phyloP scores from a whole-genome alignment of 2,888 invertebrate species.

The Tetragonisca angustula region DNA sequence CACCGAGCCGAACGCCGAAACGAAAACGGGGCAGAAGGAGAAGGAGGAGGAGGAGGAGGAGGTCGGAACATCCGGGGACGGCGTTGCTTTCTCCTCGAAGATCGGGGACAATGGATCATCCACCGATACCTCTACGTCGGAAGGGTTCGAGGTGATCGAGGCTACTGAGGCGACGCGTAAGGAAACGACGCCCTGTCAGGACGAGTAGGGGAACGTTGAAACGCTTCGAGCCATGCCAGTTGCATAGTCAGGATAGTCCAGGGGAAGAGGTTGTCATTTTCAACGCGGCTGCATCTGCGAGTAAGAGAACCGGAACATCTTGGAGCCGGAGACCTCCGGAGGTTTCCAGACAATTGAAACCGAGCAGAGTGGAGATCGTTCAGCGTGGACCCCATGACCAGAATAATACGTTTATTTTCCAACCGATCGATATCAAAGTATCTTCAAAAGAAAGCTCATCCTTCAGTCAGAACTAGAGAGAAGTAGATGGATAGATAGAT shows the following conservation, averaged over 20 bases:
- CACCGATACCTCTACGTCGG: constrained; percentile 73
- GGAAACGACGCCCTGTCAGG: constrained; percentile 50
- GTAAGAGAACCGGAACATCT: neutral
- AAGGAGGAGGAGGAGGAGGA: too few relatives aligned
- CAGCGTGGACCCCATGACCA: neutral
- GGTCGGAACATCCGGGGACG: constrained; percentile 14
- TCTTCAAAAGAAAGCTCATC: neutral
- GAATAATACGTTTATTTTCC: constrained; percentile 8
- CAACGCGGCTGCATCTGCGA: constrained; percentile 32
- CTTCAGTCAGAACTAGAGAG: neutral
- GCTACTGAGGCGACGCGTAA: constrained; percentile 59
- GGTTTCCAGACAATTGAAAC: constrained; percentile 27
- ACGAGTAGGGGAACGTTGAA: constrained; percentile 43
- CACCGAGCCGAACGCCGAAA: neutral
- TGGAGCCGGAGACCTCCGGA: constrained; percentile 12
- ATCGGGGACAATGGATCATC: constrained; percentile 46
- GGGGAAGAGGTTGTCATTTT: constrained; percentile 39
- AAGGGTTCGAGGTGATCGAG: constrained; percentile 79
- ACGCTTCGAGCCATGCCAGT: constrained; percentile 42
- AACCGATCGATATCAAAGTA: neutral
- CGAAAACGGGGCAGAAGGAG: neutral
- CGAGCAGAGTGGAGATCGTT: neutral
- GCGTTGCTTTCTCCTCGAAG: constrained; percentile 19
- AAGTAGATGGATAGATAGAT: neutral
- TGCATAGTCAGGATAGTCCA: constrained; percentile 32